Conservation (phyloP, 1,140 invertebrate species). For the Varroa destructor region DNA sequence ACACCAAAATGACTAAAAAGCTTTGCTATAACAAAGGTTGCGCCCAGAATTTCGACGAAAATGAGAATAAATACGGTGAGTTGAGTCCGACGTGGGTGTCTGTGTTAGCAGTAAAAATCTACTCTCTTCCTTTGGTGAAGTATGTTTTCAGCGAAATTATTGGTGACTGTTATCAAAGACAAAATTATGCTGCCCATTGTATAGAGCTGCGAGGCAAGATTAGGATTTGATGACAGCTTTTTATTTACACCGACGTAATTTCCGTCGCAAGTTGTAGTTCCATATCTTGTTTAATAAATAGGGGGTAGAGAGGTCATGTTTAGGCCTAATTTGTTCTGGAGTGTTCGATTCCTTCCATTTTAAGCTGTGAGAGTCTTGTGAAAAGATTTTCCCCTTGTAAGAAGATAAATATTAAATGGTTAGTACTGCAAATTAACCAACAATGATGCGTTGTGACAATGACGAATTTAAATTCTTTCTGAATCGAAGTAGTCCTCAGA, state of each 20-base stretch:
- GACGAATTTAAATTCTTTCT: too few species aligned
- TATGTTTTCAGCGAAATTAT: slow-evolving; percentile 27
- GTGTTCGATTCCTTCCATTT: too few species aligned
- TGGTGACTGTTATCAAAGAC: neutral
- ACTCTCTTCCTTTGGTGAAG: neutral
- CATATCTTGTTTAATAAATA: too few species aligned
- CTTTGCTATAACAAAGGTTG: slow-evolving; percentile 82
- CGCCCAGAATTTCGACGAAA: slow-evolving; percentile 62
- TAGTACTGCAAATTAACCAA: too few species aligned
- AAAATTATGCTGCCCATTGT: neutral
- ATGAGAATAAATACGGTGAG: slow-evolving; percentile 61
- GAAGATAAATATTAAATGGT: too few species aligned
- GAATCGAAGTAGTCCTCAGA: too few species aligned
- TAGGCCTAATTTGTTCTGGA: too few species aligned
- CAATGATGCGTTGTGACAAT: too few species aligned
- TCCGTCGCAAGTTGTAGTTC: too few species aligned
- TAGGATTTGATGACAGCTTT: too few species aligned
- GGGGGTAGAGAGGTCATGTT: too few species aligned
- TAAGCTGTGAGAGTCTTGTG: neutral
- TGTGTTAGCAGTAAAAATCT: neutral
- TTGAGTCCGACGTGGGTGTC: neutral
- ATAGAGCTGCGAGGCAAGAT: neutral
- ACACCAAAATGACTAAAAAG: slow-evolving; percentile 13
- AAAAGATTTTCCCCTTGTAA: neutral
- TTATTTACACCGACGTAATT: too few species aligned